Percentiles rank a stretch among this genome's conserved stretches.
These are phyloP conservation scores for Chrysomela aeneicollis DNA, from an alignment of 2,888 invertebrate genomes.

Conservation along the genomic window DNA sequence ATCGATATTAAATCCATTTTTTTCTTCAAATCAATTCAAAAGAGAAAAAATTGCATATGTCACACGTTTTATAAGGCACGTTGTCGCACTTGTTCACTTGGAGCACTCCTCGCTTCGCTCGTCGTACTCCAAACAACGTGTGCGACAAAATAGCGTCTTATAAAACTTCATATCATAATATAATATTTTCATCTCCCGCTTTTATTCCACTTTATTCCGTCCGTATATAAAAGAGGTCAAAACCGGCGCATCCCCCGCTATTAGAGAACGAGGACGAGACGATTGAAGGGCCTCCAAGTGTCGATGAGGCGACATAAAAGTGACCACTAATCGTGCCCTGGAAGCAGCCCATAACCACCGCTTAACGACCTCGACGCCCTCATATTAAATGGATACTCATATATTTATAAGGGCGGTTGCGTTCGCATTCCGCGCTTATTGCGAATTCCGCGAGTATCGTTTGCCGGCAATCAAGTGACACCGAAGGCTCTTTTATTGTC, in stretches of 20 bases:
- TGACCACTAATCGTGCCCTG: constrained; percentile 40
- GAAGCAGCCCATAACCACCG: constrained; percentile 49
- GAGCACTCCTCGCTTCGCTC: no score
- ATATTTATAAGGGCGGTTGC: constrained; percentile 57
- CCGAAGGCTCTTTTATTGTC: constrained; percentile 49
- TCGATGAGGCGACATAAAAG: constrained; percentile 36
- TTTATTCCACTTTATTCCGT: no score
- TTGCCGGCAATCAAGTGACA: constrained; percentile 58
- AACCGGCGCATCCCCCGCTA: background rate
- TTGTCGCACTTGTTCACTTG: no score
- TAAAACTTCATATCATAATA: no score
- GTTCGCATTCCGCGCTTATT: constrained; percentile 62
- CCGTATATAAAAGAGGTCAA: background rate
- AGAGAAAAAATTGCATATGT: no score
- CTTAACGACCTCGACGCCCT: constrained; percentile 41
- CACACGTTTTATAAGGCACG: no score
- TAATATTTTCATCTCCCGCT: background rate
- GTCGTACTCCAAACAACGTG: no score
- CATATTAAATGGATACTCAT: constrained; percentile 61
- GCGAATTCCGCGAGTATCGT: constrained; percentile 63
- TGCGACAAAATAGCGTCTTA: no score
- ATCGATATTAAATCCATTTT: no score
- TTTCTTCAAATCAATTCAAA: no score
- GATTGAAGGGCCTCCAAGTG: constrained; percentile 27
- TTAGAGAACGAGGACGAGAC: background rate